phyloP scores from a whole-genome alignment of 2,113 vertebrate genomes.

The Vicugna pacos region DNA sequence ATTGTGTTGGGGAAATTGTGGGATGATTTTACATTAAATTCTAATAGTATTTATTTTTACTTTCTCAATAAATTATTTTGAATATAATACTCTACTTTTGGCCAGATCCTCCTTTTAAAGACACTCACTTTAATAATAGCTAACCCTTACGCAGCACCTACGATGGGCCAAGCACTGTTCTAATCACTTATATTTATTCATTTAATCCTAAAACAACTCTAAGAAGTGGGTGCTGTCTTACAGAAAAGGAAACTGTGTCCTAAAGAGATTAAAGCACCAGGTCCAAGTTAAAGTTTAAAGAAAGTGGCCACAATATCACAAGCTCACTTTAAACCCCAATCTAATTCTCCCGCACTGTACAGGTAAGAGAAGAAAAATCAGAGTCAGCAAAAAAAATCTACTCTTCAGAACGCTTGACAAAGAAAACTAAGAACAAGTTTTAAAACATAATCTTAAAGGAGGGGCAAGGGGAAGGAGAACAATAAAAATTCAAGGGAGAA shows the following conservation, averaged over 20 bases:
- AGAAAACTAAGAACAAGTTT: slow-evolving; percentile 44
- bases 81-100: slow-evolving; percentile 35
- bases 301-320: slow-evolving; percentile 14
- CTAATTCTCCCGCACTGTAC: slow-evolving; percentile 34
- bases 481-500: slow-evolving; percentile 69
- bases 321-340: slow-evolving; percentile 8
- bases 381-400: slow-evolving; percentile 31
- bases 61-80: slow-evolving; percentile 45
- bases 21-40: slow-evolving; percentile 26
- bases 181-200: neutral
- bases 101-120: slow-evolving; percentile 47
- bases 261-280: slow-evolving; percentile 19
- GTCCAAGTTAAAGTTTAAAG: neutral
- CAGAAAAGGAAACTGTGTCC: slow-evolving; percentile 24
- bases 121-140: slow-evolving; percentile 17
- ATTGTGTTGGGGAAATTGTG: slow-evolving; percentile 56
- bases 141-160: neutral
- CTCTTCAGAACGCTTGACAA: slow-evolving; percentile 61
- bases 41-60: neutral
- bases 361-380: slow-evolving; percentile 30
- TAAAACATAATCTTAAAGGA: slow-evolving; percentile 64
- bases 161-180: neutral
- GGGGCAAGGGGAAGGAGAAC: slow-evolving; percentile 14
- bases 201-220: slow-evolving; percentile 59
- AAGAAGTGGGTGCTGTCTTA: neutral